Conservation (phyloP, 2,797 vertebrate species). For the Galaxias olidus region DNA sequence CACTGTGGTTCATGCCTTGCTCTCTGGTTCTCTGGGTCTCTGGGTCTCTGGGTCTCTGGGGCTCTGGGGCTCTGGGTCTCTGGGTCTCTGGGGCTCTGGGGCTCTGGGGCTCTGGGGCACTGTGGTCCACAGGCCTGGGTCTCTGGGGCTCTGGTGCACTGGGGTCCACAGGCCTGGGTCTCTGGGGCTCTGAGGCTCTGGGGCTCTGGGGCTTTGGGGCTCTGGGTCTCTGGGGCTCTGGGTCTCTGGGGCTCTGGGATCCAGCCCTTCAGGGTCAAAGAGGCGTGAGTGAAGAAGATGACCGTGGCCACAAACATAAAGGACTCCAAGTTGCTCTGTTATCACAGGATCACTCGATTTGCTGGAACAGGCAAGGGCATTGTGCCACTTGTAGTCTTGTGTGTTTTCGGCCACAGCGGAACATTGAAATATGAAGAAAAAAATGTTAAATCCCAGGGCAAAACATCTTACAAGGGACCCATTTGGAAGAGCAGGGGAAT, state of each 20-base stretch:
- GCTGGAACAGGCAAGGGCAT: conserved; percentile 5
- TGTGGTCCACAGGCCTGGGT: too few species aligned
- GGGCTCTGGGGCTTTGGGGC: too few species aligned
- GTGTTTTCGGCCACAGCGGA: conserved; percentile 13
- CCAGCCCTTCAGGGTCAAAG: conserved; percentile 3
- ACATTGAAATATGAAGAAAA: conserved; percentile 8
- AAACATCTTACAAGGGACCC: conserved; percentile 22
- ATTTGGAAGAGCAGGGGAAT: conserved; percentile 24
- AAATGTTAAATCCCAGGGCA: conserved; percentile 25
- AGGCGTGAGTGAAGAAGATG: background rate
- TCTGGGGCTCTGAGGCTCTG: too few species aligned
- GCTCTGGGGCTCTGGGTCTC: too few species aligned
- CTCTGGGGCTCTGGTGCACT: too few species aligned
- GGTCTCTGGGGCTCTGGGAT: background rate
- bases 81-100: too few species aligned
- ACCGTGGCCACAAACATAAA: conserved; percentile 5
- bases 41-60: too few species aligned
- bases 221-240: too few species aligned
- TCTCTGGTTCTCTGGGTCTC: too few species aligned
- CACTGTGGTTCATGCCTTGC: too few species aligned
- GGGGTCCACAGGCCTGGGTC: too few species aligned
- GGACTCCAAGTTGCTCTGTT: background rate
- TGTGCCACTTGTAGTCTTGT: background rate
- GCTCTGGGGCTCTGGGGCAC: too few species aligned
- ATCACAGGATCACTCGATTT: background rate